Conservation (phyloP, 2,888 invertebrate species). For the Norana najaformis region DNA sequence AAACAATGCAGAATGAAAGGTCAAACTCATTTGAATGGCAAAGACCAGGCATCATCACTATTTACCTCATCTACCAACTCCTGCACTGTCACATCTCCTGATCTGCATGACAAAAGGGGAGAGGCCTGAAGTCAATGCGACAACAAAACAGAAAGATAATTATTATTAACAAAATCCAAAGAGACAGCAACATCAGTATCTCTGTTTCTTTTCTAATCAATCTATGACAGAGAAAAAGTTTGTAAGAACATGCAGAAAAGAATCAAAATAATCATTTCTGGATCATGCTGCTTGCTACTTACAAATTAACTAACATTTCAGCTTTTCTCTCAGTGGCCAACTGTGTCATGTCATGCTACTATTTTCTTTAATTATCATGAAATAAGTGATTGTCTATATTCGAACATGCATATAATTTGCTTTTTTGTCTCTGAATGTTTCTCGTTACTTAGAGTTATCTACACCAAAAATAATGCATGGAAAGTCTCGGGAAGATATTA, state of each 20-base stretch:
- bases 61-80: slow-evolving; percentile 25
- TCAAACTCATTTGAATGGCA: background rate
- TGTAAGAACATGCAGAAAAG: background rate
- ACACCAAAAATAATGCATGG: background rate
- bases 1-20: background rate
- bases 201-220: background rate
- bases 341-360: background rate
- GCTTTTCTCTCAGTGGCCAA: background rate
- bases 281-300: background rate
- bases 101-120: slow-evolving; percentile 20
- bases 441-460: background rate
- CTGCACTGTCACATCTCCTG: background rate
- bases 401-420: background rate
- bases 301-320: background rate
- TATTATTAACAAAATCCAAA: background rate
- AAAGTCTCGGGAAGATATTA: background rate
- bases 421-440: background rate
- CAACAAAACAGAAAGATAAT: background rate
- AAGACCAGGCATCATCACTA: background rate
- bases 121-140: background rate
- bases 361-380: background rate
- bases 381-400: background rate
- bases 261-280: background rate
- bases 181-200: background rate
- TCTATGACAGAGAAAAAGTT: background rate